These are phyloP conservation scores for Amyelois transitella DNA, from an alignment of 1,140 invertebrate genomes.

Conservation along the genomic window DNA sequence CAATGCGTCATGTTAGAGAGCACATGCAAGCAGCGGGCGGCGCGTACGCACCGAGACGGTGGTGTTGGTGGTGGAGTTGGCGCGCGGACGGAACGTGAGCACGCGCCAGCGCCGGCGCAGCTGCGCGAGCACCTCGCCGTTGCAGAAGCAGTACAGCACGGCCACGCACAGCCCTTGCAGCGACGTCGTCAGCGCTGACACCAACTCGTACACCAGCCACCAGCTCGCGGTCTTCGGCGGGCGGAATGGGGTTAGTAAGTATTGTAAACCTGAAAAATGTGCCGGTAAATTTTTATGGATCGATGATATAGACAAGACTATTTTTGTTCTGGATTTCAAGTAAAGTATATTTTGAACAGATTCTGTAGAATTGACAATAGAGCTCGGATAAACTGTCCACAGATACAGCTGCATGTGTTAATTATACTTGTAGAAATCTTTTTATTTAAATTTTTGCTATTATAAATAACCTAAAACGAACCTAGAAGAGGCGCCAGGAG, in stretches of 20 bases:
- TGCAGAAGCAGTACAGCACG: conserved; percentile 95
- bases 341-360: too few relatives aligned
- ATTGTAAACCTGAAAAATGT: conserved; percentile 87
- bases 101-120: conserved; percentile 86
- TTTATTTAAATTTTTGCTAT: too few relatives aligned
- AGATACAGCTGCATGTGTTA: too few relatives aligned
- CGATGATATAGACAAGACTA: too few relatives aligned
- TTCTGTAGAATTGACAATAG: too few relatives aligned
- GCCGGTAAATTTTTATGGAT: conserved; percentile 80
- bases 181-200: conserved; percentile 89
- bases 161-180: conserved; percentile 95
- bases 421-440: too few relatives aligned
- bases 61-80: conserved; percentile 88
- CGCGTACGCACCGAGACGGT: conserved; percentile 86
- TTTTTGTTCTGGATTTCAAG: too few relatives aligned
- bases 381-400: too few relatives aligned
- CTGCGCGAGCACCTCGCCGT: conserved; percentile 93
- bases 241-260: conserved; percentile 91
- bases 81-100: conserved; percentile 81
- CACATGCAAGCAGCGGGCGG: background rate
- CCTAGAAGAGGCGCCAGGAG: conserved; percentile 89
- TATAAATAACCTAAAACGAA: background rate
- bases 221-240: conserved; percentile 81
- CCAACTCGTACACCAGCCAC: conserved; percentile 87
- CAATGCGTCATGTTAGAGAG: background rate